Base-by-base conservation (phyloP, 64 coral and sea anemone species). In the Pachyseris speciosa region DNA sequence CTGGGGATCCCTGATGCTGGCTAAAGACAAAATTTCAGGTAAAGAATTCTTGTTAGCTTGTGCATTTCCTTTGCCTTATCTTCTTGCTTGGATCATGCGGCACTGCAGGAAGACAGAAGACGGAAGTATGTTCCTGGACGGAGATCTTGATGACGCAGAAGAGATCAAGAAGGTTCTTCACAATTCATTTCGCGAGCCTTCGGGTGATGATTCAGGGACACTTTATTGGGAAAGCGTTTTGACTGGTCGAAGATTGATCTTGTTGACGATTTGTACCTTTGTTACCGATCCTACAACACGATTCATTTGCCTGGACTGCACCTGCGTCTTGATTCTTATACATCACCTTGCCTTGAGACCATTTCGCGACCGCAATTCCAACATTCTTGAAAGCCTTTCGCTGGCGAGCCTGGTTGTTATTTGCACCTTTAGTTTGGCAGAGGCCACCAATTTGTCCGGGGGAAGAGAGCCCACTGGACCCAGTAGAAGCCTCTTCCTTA, bases 161-260 rank as follows among this genome's bases (percentile, higher is more conserved):
- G 72, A 74, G 38, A 48, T 94, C 16, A 61, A 81, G 48, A 68
- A 89, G 49, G 88, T 89, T 38, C 89, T 98, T 9, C 86, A 83
- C 25, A 93, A 84, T 5, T 83, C 96, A 45, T 98, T 95, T 38
- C 75, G 92, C 16, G 29, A 19, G 57, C 58, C 69, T 1, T 31
- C 71, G 25, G 44, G 40, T 13, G 58, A 79, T 0, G 13, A 26
- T 12, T 32, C 50, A 9, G 96, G 89, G 6, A 66, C 85, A 9
- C 55, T 94, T 29, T 98, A 98, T 71, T 98, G 96, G 96, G 92
- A 98, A 84, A 98, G 96, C 49, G 84, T 98, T 27, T 53, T 98
- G 50, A 94, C 85, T 52, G 88, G 84, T 1, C 88, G 96, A 12
- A 69, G 93, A 15, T 89, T 98, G n/a, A 37, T 98, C 1, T 22